These are phyloP conservation scores for Zaprionus africanus DNA, from an alignment of 1,140 invertebrate species.

Conservation along the genomic window DNA sequence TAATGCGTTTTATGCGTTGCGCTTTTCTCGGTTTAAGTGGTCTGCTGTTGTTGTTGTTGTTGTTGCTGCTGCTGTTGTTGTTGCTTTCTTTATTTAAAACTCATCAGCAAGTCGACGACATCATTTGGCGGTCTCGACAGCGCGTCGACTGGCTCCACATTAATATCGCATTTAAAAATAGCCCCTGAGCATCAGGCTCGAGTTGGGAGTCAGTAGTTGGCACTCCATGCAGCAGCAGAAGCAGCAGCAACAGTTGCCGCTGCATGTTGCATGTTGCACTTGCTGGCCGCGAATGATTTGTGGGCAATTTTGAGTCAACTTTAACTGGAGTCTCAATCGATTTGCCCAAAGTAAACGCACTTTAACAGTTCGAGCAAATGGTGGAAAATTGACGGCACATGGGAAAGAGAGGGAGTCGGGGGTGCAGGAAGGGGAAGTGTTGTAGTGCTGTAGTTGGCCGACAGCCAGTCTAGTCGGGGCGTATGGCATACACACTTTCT, in stretches of 20 bases:
- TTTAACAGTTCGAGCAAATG: constrained; percentile 19
- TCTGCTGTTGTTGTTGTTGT: constrained; percentile 37
- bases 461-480: constrained; percentile 65
- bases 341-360: constrained; percentile 24
- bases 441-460: constrained; percentile 58
- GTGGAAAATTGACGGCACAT: no score
- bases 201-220: constrained; percentile 38
- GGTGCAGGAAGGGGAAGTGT: no score
- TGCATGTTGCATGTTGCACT: constrained; percentile 47
- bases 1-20: constrained; percentile 65
- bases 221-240: constrained; percentile 30
- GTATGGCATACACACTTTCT: constrained; percentile 6
- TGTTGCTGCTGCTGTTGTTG: constrained; percentile 38
- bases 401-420: no score
- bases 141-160: constrained; percentile 56
- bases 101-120: constrained; percentile 77
- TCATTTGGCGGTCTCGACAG: constrained; percentile 66
- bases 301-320: constrained; percentile 31
- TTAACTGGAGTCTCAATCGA: constrained; percentile 12
- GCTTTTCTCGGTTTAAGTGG: constrained; percentile 59
- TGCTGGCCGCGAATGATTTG: constrained; percentile 52
- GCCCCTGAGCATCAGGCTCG: constrained; percentile 22
- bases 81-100: constrained; percentile 75
- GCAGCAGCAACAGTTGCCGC: constrained; percentile 34
- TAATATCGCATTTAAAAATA: constrained; percentile 75